These are phyloP conservation scores for Equus przewalskii DNA, from an alignment of 2,113 vertebrate genomes.

Conservation along the genomic window DNA sequence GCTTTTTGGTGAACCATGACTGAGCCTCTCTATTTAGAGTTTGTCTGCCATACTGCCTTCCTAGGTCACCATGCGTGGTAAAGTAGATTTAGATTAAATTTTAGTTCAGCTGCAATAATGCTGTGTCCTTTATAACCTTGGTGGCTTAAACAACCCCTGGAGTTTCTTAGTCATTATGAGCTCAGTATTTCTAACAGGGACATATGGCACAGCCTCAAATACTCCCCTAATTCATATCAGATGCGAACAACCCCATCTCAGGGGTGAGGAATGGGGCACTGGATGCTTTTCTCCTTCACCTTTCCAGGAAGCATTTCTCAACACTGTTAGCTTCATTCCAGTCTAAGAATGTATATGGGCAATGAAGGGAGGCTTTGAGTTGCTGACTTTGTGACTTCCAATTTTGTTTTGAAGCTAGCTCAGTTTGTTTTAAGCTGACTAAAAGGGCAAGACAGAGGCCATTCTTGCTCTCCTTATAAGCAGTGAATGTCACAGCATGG, in stretches of 20 bases:
- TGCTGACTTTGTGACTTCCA: slow-evolving; percentile 34
- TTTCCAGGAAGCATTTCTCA: slow-evolving; percentile 52
- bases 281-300: background rate
- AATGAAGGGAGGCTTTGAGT: background rate
- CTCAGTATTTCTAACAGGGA: slow-evolving; percentile 33
- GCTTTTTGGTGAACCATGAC: background rate
- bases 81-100: slow-evolving; percentile 46
- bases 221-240: background rate
- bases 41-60: background rate
- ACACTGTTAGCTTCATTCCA: background rate
- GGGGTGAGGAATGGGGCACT: background rate
- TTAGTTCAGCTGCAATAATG: slow-evolving; percentile 46
- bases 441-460: slow-evolving; percentile 8
- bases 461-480: slow-evolving; percentile 37
- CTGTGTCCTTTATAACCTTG: slow-evolving; percentile 41
- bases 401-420: slow-evolving; percentile 34
- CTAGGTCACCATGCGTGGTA: background rate
- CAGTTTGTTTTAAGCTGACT: slow-evolving; percentile 46
- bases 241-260: slow-evolving; percentile 29
- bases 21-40: background rate
- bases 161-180: slow-evolving; percentile 60
- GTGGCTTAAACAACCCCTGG: slow-evolving; percentile 18
- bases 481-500: slow-evolving; percentile 15
- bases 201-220: slow-evolving; percentile 23
- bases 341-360: background rate